Evolutionary conservation across 2,888 invertebrate genomes (phyloP).

Genomic region (Coremacera marginata): DNA sequence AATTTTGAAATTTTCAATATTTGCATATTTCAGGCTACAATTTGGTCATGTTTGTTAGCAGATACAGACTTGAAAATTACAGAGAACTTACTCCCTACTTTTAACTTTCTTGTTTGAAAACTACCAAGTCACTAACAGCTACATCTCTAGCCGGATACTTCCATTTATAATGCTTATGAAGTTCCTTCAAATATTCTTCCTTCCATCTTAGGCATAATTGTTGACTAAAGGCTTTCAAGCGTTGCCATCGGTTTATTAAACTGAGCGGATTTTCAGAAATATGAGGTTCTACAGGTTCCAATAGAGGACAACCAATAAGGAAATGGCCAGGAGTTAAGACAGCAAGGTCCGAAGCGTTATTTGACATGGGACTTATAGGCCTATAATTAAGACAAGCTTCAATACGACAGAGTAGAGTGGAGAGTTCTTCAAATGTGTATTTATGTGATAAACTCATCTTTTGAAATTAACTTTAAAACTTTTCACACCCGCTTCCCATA

Average conservation of each 20-base stretch:
- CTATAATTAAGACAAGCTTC: slow-evolving; percentile 5
- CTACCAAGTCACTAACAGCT: neutral
- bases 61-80: too few relatives aligned
- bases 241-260: neutral
- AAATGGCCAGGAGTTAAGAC: too few relatives aligned
- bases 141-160: neutral
- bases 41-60: too few relatives aligned
- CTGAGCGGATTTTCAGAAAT: neutral
- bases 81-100: too few relatives aligned
- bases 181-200: slow-evolving; percentile 37
- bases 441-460: neutral
- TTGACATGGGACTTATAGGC: neutral
- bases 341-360: neutral
- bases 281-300: neutral
- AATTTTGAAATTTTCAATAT: too few relatives aligned
- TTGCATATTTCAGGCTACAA: too few relatives aligned
- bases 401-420: neutral
- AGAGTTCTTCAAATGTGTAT: neutral
- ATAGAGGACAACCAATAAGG: neutral
- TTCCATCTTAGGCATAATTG: slow-evolving; percentile 33
- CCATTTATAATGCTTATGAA: slow-evolving; percentile 38
- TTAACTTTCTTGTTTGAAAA: neutral
- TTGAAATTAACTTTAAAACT: slow-evolving; percentile 2
- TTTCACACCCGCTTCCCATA: slow-evolving; percentile 7
- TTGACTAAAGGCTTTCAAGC: slow-evolving; percentile 17